Base-by-base conservation (phyloP, 1,140 invertebrate genomes). In the Matsumurasca onukii region DNA sequence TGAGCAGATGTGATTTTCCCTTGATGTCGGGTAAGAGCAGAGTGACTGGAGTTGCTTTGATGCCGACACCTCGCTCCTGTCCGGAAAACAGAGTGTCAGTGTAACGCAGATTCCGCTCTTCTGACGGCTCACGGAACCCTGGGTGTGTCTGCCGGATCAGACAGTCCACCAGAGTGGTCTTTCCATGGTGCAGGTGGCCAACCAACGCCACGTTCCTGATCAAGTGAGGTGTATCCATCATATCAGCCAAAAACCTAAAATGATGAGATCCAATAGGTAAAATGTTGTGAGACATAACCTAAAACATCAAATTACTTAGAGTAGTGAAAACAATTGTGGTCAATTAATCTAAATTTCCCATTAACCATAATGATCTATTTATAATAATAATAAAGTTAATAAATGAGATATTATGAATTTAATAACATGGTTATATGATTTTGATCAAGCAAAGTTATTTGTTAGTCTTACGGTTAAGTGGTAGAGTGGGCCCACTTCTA, bases 161-260 rank as follows among this genome's bases (percentile, higher is more conserved):
- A 80, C 97, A 98, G 80, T 99, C 98, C 0, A 99, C 92, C 79
- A 99, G 95, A 15, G 95, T 96, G 1, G 98, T 99, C 87, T 99
- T 99, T 70, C 98, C 98, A 85, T 99, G 98, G 82, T 99, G 97
- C 30, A 99, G 82, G 82, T 99, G 97, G 13, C 98, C 98, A 75
- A 98, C 86, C 22, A 99, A 80, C 0, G 97, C 95, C 9, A 99
- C 89, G 82, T 99, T 99, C 48, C 98, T 85, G 71, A 99, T 98
- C 1, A 99, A 79, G 71, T 92, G 88, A 0, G 97, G 92, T 31
- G 92, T 95, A 78, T 99, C 97, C 92, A 99, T 97, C 80, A 99
- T 88, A 82, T 99, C 98, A 20, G 97, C 95, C 71, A 99, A 83
- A 80, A 91, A 92, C 78, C 84, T 86, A 72, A 12, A 65, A 68